A percentile compares a stretch with the other conserved stretches of the same genome.
These are phyloP conservation scores for Cerceris rybyensis DNA, from an alignment of 2,888 invertebrate species.

Conservation along the genomic window DNA sequence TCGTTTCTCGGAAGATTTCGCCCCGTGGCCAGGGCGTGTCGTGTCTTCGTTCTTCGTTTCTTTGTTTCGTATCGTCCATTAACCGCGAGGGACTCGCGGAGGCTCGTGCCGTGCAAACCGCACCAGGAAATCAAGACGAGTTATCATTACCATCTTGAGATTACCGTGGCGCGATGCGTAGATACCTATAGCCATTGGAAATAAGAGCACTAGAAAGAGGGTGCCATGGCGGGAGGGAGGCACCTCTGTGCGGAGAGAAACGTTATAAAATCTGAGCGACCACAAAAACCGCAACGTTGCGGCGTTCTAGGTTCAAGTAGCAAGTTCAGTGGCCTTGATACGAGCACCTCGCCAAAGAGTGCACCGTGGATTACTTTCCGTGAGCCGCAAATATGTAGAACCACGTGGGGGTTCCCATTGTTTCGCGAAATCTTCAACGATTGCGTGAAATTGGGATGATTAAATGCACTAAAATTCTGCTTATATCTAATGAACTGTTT, in stretches of 20 bases:
- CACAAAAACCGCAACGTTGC: slow-evolving; percentile 73
- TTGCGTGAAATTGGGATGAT: not conserved
- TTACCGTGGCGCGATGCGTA: slow-evolving; percentile 59
- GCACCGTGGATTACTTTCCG: not conserved
- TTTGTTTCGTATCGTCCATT: slow-evolving; percentile 62
- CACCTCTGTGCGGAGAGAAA: slow-evolving; percentile 49
- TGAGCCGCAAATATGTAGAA: slow-evolving; percentile 22
- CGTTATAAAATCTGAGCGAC: slow-evolving; percentile 75
- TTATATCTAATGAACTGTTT: too few relatives aligned
- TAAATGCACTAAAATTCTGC: too few relatives aligned
- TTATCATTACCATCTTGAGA: slow-evolving; percentile 73
- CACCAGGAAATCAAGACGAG: slow-evolving; percentile 75
- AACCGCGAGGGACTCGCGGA: slow-evolving; percentile 53
- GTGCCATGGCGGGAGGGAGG: slow-evolving; percentile 17
- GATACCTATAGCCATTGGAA: slow-evolving; percentile 48
- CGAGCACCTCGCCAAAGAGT: slow-evolving; percentile 23
- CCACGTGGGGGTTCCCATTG: not conserved
- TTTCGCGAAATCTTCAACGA: too few relatives aligned
- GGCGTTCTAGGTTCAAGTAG: slow-evolving; percentile 70
- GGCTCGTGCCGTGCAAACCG: slow-evolving; percentile 73
- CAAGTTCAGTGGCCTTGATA: slow-evolving; percentile 76
- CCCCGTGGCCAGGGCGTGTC: slow-evolving; percentile 69
- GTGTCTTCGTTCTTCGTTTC: slow-evolving; percentile 53
- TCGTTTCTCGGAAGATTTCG: slow-evolving; percentile 68
- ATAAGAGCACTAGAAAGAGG: slow-evolving; percentile 66